A percentile compares a stretch with the other conserved stretches of the same genome.
Conservation (phyloP, 2,888 invertebrate species). For the Standfussiana lucernea region DNA sequence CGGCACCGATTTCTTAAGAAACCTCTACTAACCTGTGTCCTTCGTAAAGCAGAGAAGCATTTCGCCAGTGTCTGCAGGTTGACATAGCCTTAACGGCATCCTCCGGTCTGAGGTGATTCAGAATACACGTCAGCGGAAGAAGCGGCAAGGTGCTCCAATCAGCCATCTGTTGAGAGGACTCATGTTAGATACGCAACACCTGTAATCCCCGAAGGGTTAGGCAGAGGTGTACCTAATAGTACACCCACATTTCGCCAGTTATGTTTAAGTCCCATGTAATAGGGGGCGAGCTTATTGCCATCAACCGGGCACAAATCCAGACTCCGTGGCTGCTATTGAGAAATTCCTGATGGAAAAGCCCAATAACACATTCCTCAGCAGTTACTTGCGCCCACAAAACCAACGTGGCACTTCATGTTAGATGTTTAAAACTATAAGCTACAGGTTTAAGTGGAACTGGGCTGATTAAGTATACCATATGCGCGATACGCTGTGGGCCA, state of each 20-base stretch:
- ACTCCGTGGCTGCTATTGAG: no score
- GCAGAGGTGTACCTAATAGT: no score
- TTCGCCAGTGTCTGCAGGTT: slow-evolving; percentile 90
- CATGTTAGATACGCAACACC: no score
- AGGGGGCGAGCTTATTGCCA: no score
- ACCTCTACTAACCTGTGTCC: slow-evolving; percentile 79
- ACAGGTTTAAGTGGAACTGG: not conserved
- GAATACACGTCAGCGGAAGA: slow-evolving; percentile 83
- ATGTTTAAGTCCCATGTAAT: no score
- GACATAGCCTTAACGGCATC: slow-evolving; percentile 85
- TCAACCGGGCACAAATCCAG: no score
- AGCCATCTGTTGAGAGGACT: slow-evolving; percentile 76
- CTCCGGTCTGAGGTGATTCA: slow-evolving; percentile 81
- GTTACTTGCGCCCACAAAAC: no score
- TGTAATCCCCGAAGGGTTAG: no score
- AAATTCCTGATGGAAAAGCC: no score
- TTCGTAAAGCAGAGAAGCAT: slow-evolving; percentile 83
- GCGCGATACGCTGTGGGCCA: not conserved
- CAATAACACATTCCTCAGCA: no score
- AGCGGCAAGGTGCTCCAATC: slow-evolving; percentile 83
- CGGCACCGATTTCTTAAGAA: not conserved
- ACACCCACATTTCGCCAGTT: no score
- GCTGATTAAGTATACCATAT: not conserved
- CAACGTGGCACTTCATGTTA: no score
- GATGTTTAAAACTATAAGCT: not conserved